These are phyloP conservation scores for Aix galericulata DNA, from an alignment of 2,113 vertebrate genomes.

Conservation along the genomic window DNA sequence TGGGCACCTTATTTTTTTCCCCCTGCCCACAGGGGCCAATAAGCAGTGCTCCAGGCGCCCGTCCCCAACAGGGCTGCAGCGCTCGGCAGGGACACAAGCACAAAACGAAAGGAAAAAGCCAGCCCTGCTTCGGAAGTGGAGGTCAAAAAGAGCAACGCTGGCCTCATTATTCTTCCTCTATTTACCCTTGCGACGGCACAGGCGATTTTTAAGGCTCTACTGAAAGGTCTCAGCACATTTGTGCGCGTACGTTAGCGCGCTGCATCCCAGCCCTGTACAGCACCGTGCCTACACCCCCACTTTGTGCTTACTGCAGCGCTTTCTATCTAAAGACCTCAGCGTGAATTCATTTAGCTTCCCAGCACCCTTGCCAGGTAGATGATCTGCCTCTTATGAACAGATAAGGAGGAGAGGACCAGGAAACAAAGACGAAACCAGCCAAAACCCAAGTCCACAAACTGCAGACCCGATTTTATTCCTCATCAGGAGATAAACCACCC, in stretches of 20 bases:
- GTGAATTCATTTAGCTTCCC: background rate
- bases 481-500: background rate
- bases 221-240: background rate
- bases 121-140: background rate
- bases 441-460: background rate
- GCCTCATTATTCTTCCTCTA: background rate
- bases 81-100: accelerated
- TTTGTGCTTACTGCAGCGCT: background rate
- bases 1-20: background rate
- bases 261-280: accelerated
- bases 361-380: background rate
- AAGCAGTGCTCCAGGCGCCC: background rate
- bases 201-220: background rate
- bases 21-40: background rate
- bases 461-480: too few relatives aligned
- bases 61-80: background rate
- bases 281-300: background rate
- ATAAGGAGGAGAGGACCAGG: background rate
- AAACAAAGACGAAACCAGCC: background rate
- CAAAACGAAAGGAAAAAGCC: background rate
- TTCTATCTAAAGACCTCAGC: background rate
- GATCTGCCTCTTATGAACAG: background rate
- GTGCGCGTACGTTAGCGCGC: background rate
- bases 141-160: background rate
- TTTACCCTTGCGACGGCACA: background rate